phyloP scores from a whole-genome alignment of 2,797 vertebrate species.

The Sebastes itinus region DNA sequence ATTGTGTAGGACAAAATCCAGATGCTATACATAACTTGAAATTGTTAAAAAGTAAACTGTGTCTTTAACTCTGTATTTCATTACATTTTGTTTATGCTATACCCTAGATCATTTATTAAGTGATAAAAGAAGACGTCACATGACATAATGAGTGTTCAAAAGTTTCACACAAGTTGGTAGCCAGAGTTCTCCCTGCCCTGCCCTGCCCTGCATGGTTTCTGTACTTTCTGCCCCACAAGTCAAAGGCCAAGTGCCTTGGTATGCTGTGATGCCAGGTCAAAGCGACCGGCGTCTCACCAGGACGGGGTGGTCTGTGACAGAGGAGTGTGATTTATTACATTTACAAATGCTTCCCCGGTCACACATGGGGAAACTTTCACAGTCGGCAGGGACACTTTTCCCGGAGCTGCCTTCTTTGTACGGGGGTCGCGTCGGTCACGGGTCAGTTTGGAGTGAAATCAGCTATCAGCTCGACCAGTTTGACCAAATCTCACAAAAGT shows the following conservation, averaged over 20 bases:
- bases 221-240: constrained; percentile 29
- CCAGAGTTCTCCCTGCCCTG: neutral
- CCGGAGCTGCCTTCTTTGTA: neutral
- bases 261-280: constrained; percentile 42
- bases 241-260: constrained; percentile 60
- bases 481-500: neutral
- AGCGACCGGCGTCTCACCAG: constrained; percentile 10
- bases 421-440: constrained; percentile 17
- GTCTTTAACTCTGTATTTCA: neutral
- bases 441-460: constrained; percentile 23
- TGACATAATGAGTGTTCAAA: neutral
- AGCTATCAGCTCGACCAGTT: neutral
- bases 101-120: neutral
- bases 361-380: constrained; percentile 63
- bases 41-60: neutral
- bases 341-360: constrained; percentile 23
- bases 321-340: constrained; percentile 60
- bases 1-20: neutral
- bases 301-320: constrained; percentile 12
- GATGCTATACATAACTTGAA: neutral
- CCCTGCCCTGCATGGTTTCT: neutral
- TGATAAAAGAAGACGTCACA: neutral
- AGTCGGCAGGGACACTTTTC: constrained; percentile 35
- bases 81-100: neutral
- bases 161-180: neutral